These are phyloP conservation scores for Melanotaenia duboulayi DNA, from an alignment of 2,113 vertebrate species.

Conservation along the genomic window DNA sequence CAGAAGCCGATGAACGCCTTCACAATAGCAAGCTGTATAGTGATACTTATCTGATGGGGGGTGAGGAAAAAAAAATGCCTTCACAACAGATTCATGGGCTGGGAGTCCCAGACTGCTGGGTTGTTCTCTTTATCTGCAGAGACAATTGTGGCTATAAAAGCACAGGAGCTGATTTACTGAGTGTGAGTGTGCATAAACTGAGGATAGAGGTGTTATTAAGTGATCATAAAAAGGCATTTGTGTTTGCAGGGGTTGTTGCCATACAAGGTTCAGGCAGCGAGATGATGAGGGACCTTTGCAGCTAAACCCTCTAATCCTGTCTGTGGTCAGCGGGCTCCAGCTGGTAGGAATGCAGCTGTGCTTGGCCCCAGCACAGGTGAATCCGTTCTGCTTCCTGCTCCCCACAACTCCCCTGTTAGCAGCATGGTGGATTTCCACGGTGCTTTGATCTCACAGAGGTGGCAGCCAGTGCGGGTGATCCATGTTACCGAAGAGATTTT, in stretches of 20 bases:
- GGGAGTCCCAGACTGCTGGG: constrained; percentile 63
- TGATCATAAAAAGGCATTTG: constrained; percentile 69
- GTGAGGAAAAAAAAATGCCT: constrained; percentile 43
- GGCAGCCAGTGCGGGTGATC: constrained; percentile 50
- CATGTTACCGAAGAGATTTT: constrained; percentile 49
- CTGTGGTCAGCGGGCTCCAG: constrained; percentile 62
- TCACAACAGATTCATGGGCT: constrained; percentile 67
- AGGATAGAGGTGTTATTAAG: constrained; percentile 61
- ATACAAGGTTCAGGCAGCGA: constrained; percentile 52
- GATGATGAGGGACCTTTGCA: constrained; percentile 74
- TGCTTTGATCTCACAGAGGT: constrained; percentile 70
- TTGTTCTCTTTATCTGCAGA: constrained; percentile 66
- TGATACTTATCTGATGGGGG: constrained; percentile 52
- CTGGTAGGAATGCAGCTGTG: constrained; percentile 64
- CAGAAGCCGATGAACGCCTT: constrained; percentile 47
- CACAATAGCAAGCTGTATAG: constrained; percentile 41
- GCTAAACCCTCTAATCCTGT: constrained; percentile 76
- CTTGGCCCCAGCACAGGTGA: constrained; percentile 62
- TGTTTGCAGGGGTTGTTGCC: constrained; percentile 64
- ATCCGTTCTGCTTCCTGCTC: constrained; percentile 33
- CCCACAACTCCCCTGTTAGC: constrained; percentile 30
- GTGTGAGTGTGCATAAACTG: constrained; percentile 34
- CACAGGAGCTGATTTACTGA: constrained; percentile 60
- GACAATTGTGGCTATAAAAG: constrained; percentile 70
- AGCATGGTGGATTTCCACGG: constrained; percentile 50